Percentiles rank a stretch among this genome's conserved stretches.
phyloP scores from a whole-genome alignment of 2,113 vertebrate genomes.

The Charadrius vociferus region DNA sequence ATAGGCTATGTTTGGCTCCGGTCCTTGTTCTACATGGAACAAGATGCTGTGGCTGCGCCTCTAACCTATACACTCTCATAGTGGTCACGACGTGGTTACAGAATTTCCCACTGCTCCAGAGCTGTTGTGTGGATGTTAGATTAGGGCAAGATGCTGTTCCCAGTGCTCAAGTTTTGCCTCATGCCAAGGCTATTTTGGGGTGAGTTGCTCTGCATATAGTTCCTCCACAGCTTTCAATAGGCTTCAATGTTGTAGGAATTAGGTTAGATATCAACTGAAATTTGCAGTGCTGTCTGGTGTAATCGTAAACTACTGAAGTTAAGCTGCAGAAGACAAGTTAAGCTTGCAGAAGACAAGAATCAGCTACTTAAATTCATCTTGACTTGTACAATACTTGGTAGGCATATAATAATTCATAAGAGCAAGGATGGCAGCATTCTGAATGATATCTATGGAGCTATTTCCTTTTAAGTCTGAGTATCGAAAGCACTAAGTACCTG shows the following conservation, averaged over 20 bases:
- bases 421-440: not conserved
- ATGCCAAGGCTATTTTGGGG: not conserved
- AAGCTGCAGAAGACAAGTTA: not conserved
- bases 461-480: not conserved
- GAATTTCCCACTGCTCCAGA: not conserved
- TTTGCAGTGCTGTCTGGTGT: not conserved
- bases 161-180: not conserved
- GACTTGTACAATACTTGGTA: not conserved
- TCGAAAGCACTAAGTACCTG: not conserved
- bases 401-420: not conserved
- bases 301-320: not conserved
- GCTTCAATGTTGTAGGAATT: not conserved
- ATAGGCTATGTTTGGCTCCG: not conserved
- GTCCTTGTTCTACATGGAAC: not conserved
- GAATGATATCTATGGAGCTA: not conserved
- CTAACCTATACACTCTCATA: not conserved
- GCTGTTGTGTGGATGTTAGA: not conserved
- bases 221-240: not conserved
- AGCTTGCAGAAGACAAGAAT: not conserved
- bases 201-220: not conserved
- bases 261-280: not conserved
- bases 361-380: not conserved
- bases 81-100: not conserved
- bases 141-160: not conserved
- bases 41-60: not conserved